These are phyloP conservation scores for Synaphobranchus kaupii DNA, from an alignment of 2,797 vertebrate species.

Conservation along the genomic window DNA sequence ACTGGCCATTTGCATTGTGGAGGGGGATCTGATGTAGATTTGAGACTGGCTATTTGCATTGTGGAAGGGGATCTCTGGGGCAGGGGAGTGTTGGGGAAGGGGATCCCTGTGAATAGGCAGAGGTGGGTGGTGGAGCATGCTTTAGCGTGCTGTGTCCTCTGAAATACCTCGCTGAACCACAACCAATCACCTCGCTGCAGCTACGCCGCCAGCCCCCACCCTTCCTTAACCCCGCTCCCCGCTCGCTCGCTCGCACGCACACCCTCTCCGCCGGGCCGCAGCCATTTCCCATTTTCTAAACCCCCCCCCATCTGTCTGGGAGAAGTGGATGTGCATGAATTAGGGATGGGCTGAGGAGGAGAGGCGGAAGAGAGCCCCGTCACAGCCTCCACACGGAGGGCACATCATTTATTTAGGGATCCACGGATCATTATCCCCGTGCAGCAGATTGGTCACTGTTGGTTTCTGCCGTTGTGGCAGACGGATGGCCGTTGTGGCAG, in stretches of 20 bases:
- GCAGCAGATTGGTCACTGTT: too few species aligned
- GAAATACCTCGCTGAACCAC: background rate
- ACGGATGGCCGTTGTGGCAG: background rate
- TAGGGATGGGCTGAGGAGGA: conserved; percentile 43
- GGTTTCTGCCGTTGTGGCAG: background rate
- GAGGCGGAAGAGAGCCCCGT: conserved; percentile 14
- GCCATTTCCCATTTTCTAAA: conserved; percentile 53
- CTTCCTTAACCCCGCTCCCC: too few species aligned
- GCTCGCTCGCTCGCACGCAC: background rate
- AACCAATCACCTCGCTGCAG: conserved; percentile 21
- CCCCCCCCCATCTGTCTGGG: conserved; percentile 46
- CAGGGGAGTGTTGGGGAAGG: too few species aligned
- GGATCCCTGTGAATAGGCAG: too few species aligned
- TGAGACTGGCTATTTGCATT: too few species aligned
- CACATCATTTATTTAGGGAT: background rate
- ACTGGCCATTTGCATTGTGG: too few species aligned
- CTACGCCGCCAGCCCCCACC: conserved; percentile 31
- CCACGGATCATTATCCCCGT: too few species aligned
- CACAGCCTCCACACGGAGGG: background rate
- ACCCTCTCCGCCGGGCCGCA: background rate
- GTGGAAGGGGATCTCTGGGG: too few species aligned
- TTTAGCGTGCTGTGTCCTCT: background rate
- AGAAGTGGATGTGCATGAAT: conserved; percentile 55
- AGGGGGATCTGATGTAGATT: background rate
- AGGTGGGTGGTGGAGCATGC: background rate